Conservation (phyloP, 2,797 vertebrate genomes). For the Chelonia mydas region DNA sequence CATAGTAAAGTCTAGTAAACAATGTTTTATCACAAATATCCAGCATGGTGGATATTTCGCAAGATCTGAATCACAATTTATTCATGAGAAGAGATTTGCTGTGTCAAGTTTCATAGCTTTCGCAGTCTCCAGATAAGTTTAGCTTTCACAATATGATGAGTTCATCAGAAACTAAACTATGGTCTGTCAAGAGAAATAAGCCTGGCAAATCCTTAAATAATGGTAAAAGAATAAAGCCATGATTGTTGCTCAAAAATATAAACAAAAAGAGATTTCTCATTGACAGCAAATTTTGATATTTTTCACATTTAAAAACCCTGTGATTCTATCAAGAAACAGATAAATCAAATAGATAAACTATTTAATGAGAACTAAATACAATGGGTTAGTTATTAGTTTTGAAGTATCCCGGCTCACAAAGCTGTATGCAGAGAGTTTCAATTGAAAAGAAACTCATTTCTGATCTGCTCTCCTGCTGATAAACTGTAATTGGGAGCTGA, state of each 20-base stretch:
- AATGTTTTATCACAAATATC: background rate
- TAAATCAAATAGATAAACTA: constrained; percentile 30
- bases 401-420: background rate
- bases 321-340: constrained; percentile 12
- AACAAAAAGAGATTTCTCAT: constrained; percentile 13
- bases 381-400: constrained; percentile 51
- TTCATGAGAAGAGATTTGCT: background rate
- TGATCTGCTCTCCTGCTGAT: constrained; percentile 66
- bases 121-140: background rate
- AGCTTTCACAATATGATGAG: constrained; percentile 38
- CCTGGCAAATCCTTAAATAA: constrained; percentile 10
- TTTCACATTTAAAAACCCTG: constrained; percentile 40
- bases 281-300: background rate
- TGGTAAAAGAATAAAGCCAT: background rate
- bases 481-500: constrained; percentile 75
- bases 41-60: background rate
- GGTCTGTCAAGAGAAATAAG: constrained; percentile 39
- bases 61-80: background rate
- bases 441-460: constrained; percentile 73
- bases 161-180: constrained; percentile 13
- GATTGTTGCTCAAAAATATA: constrained; percentile 34
- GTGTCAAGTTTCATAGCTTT: constrained; percentile 8
- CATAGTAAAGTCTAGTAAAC: background rate
- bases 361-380: constrained; percentile 29
- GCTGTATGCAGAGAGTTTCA: constrained; percentile 29